Conservation (phyloP, 30 jellyfish, hydroid and myxozoan genomes). For the Hydractinia symbiolongicarpus region DNA sequence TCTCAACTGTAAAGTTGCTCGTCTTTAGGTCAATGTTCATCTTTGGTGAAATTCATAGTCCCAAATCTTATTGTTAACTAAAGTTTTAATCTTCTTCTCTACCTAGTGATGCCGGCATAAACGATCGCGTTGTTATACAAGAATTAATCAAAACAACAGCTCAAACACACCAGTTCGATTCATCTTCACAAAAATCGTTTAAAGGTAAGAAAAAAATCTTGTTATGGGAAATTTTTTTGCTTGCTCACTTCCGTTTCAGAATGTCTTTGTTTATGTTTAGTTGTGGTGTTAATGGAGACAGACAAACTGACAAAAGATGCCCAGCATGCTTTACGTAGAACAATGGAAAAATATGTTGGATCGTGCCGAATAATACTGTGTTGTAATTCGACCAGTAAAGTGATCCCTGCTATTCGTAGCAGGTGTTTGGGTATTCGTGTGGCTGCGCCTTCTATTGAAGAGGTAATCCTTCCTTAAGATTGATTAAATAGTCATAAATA, state of each 20-base stretch:
- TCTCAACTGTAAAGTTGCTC: too few relatives aligned
- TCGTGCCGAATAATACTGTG: conserved; percentile 86
- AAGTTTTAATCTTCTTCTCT: background rate
- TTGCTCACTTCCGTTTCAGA: too few relatives aligned
- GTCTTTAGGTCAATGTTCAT: too few relatives aligned
- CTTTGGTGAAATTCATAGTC: too few relatives aligned
- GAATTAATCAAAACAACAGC: conserved; percentile 96
- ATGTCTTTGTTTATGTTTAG: conserved; percentile 20
- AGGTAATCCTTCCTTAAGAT: conserved; percentile 33
- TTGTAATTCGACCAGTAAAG: conserved; percentile 91
- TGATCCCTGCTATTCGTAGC: conserved; percentile 97
- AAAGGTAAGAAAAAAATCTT: conserved; percentile 53
- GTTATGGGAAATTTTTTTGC: too few relatives aligned
- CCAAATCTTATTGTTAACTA: too few relatives aligned
- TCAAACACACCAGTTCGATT: conserved; percentile 85
- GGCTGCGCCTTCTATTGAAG: conserved; percentile 93
- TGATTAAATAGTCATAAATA: too few relatives aligned
- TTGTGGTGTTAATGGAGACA: conserved; percentile 88
- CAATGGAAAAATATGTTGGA: conserved; percentile 97
- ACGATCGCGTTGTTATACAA: conserved; percentile 97
- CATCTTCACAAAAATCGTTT: conserved; percentile 83
- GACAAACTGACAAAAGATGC: conserved; percentile 97
- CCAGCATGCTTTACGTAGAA: conserved; percentile 97
- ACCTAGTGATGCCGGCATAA: conserved; percentile 94
- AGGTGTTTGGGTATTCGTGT: conserved; percentile 95